Evolutionary conservation across 2,888 invertebrate genomes (phyloP).

Genomic region (Aphidius colemani): DNA sequence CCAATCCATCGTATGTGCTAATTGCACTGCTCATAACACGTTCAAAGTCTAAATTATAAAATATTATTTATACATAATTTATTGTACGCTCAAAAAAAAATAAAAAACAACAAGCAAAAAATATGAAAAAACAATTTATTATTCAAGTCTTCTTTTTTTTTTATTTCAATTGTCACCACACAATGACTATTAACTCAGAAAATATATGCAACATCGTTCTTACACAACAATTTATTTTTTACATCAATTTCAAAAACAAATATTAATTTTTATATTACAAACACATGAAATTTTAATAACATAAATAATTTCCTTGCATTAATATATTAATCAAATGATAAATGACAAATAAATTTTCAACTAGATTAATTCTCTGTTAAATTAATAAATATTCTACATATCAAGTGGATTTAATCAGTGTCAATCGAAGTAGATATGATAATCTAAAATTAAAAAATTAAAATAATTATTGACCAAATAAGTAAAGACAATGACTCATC

Average conservation of each 20-base stretch:
- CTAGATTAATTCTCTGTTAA: not conserved
- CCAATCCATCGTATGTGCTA: conserved; percentile 55
- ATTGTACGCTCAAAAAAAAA: no score
- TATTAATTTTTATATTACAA: not conserved
- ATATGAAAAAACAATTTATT: conserved; percentile 2
- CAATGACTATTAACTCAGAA: conserved; percentile 3
- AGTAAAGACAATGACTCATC: not conserved
- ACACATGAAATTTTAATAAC: not conserved
- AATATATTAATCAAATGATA: not conserved
- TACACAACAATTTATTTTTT: conserved; percentile 2
- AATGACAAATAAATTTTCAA: not conserved
- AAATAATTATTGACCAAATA: no score
- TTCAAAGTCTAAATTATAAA: conserved; percentile 30
- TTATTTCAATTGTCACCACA: not conserved
- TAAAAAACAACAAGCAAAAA: not conserved
- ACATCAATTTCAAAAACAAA: conserved; percentile 16
- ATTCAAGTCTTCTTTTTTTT: conserved; percentile 1
- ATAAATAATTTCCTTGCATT: not conserved
- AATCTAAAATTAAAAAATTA: no score
- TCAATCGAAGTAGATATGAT: not conserved
- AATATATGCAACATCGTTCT: not conserved
- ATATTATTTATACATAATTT: not conserved
- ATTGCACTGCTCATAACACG: conserved; percentile 53
- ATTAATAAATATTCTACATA: not conserved
- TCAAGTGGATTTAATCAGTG: not conserved